Evolutionary conservation across 2,113 vertebrate genomes (phyloP), one percentile per base, ranked within the genome.

Genomic region (Lophochroa leadbeateri): DNA sequence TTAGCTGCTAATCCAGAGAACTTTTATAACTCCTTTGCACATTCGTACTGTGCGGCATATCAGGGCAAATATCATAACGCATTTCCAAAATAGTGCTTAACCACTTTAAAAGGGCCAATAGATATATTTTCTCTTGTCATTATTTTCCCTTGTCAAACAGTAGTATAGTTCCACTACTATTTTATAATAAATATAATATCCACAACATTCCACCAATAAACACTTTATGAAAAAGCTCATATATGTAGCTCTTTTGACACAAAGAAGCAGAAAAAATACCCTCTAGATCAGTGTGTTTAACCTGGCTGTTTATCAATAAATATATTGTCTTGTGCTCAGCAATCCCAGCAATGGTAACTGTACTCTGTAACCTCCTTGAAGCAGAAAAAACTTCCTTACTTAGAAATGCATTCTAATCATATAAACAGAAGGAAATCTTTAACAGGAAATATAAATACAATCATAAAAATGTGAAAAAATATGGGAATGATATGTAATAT

Each of bases 151-250:
- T 25, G 5, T 67, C 55, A 91, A 90, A 74, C 44, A 88, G 17
- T 69, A 57, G 58, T 92, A 64, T 76, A 86, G 16, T n/a, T 75
- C 21, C 33, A 50, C n/a, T 71, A 37, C 3, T 82, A 31, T 49
- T 95, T 93, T 39, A 49, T 79, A 82, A 74, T 35, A 77, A 90
- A 76, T 90, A 88, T 72, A 93, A 88, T 86, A 80, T 76, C 43
- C 6, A 49, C 72, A 94, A 90, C n/a, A 68, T 3, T 69, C 76
- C 77, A 81, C 28, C 52, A 87, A 39, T 72, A 87, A 35, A 74
- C 74, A 75, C 70, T 97, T 96, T 82, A 88, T 64, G 57, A 67
- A 24, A 97, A 91, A 44, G 2, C 60, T 86, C 24, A 23, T 35
- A 33, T 57, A 52, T 29, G 20, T 86, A 70, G 27, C 28, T 49